Conservation (phyloP, 2,797 vertebrate genomes). For the Myotis vivesi region DNA sequence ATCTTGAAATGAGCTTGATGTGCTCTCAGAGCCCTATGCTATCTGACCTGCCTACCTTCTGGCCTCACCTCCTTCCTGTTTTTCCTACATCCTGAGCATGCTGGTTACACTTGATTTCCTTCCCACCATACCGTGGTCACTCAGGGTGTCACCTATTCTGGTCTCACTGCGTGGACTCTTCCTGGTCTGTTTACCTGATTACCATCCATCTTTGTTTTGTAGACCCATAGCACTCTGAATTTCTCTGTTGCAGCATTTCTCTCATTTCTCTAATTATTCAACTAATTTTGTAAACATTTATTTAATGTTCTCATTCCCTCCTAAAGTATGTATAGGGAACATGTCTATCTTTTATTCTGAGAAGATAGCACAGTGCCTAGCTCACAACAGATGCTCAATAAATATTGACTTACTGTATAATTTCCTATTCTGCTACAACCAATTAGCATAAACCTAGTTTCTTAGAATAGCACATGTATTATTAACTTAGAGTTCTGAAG, state of each 20-base stretch:
- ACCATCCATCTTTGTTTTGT: background rate
- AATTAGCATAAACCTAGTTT: background rate
- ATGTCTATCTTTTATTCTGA: background rate
- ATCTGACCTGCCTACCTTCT: background rate
- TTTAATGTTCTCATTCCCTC: background rate
- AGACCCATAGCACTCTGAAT: background rate
- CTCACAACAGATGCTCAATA: background rate
- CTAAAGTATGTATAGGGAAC: background rate
- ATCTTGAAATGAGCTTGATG: background rate
- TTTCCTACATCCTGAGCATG: too few species aligned
- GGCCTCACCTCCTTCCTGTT: background rate
- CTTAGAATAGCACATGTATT: background rate
- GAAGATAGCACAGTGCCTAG: background rate
- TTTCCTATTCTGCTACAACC: background rate
- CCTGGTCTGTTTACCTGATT: background rate
- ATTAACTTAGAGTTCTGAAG: background rate
- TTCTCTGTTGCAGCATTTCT: background rate
- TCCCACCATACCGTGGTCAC: background rate
- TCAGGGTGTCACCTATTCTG: background rate
- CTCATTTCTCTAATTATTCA: background rate
- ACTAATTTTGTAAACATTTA: background rate
- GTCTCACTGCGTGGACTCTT: background rate
- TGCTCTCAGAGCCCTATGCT: background rate
- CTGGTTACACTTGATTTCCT: background rate
- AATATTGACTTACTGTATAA: background rate